Base-by-base conservation (phyloP, 2,113 vertebrate species). In the Nannobrachium achirus region DNA sequence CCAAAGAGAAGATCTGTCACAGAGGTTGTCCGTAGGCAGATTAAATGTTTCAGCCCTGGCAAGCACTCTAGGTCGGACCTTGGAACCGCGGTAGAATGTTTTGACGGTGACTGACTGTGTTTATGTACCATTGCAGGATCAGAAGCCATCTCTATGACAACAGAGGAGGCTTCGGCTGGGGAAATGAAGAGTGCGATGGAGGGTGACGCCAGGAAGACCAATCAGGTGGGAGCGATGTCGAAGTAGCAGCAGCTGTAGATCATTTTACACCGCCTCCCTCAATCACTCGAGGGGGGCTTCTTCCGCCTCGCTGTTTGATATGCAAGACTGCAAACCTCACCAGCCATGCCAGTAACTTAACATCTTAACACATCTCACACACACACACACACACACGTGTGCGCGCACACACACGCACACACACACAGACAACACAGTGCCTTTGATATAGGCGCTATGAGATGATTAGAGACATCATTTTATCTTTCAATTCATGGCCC, bases 101-200 rank as follows among this genome's bases (percentile, higher is more conserved):
- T 18, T 45, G 25, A 33, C 6, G 25, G 25, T 5, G 25, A 33
- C 25, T 33, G 25, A 33, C 25, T 33, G 49, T 79, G 68, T 82
- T 78, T 84, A 33, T 82, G 66, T 84, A 51, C 83, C 51, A 56
- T 82, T 88, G 18, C 85, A 93, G 92, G 89, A 87, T 78, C 80
- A 55, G 63, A 65, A 88, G 85, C 81, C 72, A 86, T 89, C 80
- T 82, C 82, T 71, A 92, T 93, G 92, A 90, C 91, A 76, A 91
- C 89, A 66, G 91, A 92, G 73, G 83, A 75, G 76, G 73, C 76
- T 77, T 85, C 71, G 68, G 83, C 78, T 33, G 82, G 60, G 67
- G 91, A 89, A 66, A 81, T 92, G 79, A 92, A 86, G 84, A 90
- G 87, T 33, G 72, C 83, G 11, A 88, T 92, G 87, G 92, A 93